Evolutionary conservation across 1,140 invertebrate genomes (phyloP).

Genomic region (Drosophila erecta): DNA sequence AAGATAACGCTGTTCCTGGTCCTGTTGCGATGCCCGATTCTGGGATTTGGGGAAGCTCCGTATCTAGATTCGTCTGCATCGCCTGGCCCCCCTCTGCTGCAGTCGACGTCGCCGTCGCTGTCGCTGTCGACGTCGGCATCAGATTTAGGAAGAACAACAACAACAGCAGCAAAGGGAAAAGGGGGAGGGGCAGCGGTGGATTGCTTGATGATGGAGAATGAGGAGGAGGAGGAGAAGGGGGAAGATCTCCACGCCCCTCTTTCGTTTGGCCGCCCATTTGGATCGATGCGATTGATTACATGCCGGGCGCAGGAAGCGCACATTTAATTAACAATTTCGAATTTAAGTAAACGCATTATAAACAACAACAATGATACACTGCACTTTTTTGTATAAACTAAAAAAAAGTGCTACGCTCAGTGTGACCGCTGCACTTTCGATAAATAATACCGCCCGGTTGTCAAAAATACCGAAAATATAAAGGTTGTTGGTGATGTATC

Average conservation of each 20-base stretch:
- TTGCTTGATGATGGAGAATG: too few relatives aligned
- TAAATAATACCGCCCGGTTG: background rate
- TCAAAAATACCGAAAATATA: too few relatives aligned
- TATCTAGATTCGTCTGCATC: background rate
- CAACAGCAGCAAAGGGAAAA: slow-evolving; percentile 2
- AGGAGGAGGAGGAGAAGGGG: slow-evolving; percentile 22
- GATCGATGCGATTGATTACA: slow-evolving; percentile 37
- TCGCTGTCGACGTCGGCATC: slow-evolving; percentile 9
- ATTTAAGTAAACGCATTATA: slow-evolving; percentile 57
- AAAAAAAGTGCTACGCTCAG: slow-evolving; percentile 39
- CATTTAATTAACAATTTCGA: slow-evolving; percentile 59
- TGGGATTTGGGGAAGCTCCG: background rate
- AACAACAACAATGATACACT: slow-evolving; percentile 65
- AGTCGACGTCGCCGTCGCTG: background rate
- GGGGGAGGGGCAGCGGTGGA: slow-evolving; percentile 14
- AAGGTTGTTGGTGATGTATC: too few relatives aligned
- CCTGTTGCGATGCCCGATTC: slow-evolving; percentile 1
- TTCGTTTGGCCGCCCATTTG: slow-evolving; percentile 52
- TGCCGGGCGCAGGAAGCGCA: slow-evolving; percentile 30
- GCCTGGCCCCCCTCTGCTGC: slow-evolving; percentile 21
- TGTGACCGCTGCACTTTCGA: background rate
- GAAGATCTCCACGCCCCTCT: slow-evolving; percentile 37
- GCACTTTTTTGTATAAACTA: slow-evolving; percentile 61
- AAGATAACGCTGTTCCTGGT: slow-evolving; percentile 30
- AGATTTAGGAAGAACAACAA: slow-evolving; percentile 19